Base-by-base conservation (phyloP, 2,797 vertebrate genomes). In the Helostoma temminkii region DNA sequence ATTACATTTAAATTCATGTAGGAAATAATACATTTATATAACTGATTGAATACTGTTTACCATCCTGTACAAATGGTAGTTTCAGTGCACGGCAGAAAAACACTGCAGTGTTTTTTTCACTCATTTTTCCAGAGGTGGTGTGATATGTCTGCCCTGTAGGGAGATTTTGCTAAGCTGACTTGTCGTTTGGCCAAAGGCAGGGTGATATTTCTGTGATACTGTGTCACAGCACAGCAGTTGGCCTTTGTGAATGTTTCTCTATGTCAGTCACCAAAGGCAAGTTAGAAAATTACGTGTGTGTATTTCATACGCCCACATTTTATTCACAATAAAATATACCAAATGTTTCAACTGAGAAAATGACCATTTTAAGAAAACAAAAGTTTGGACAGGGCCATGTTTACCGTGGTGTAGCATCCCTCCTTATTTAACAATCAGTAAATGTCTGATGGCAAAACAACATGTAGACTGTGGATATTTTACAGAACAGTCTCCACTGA, bases 41-140 rank as follows among this genome's bases (percentile, higher is more conserved):
- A 52, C 1, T 1, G 7, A 26, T 36, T 26, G 25, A 54, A 25
- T 39, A 52, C 2, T 22, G 37, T 4, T 52, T 28, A 12, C 1
- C 18, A 14, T 47, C 16, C 2, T 22, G 14, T 21, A 8, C n/a
- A 34, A 1, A 18, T 3, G 26, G 3, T 68, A 34, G 45, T 36
- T 47, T 52, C 5, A 32, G 9, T 48, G 4, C 15, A 45, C 5
- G 0, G 25, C 19, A 57, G 58, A 34, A 39, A 21, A 22, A 58
- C 60, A 37, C 32, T 59, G 36, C 24, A 39, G 50, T 50, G 53
- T 61, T 0, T 30, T 61, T 60, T 66, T 2, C n/a, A n/a, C n/a
- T n/a, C n/a, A 11, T 37, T 37, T 37, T 37, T 3, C 42, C 9
- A 26, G 9, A 57, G 26, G 50, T 19, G 2, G n/a, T 5, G 19